Conservation (phyloP, 2,888 invertebrate species). For the Erebia aethiops region DNA sequence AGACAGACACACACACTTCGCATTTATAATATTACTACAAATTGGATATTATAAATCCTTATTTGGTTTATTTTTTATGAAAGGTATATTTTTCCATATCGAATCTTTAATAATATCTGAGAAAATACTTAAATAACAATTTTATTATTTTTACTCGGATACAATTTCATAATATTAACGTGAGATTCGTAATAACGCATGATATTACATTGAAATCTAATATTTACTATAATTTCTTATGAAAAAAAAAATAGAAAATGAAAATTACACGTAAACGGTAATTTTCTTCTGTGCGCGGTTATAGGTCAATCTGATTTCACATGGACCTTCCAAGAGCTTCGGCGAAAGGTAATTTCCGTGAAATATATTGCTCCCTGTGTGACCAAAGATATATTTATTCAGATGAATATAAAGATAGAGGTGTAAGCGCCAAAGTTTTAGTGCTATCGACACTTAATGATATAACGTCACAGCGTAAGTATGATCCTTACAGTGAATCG, state of each 20-base stretch:
- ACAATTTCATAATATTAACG: background rate
- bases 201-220: background rate
- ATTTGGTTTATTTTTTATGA: no score
- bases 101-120: no score
- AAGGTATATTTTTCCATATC: no score
- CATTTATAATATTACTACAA: no score
- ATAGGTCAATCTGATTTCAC: constrained; percentile 33
- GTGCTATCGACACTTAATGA: background rate
- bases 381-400: constrained; percentile 37
- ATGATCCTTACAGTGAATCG: background rate
- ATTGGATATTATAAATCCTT: no score
- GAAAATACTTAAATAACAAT: no score
- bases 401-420: constrained; percentile 22
- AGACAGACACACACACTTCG: no score
- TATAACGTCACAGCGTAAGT: background rate
- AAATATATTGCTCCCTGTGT: constrained; percentile 32
- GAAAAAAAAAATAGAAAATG: constrained; percentile 1
- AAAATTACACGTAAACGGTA: constrained; percentile 24
- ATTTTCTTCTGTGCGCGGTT: constrained; percentile 28
- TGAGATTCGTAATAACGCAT: constrained; percentile 3
- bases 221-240: background rate
- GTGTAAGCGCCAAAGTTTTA: constrained; percentile 4
- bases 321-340: constrained; percentile 19
- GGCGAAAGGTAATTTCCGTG: constrained; percentile 27
- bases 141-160: no score